Base-by-base conservation (phyloP, 2,113 vertebrate species). In the Mirounga angustirostris region DNA sequence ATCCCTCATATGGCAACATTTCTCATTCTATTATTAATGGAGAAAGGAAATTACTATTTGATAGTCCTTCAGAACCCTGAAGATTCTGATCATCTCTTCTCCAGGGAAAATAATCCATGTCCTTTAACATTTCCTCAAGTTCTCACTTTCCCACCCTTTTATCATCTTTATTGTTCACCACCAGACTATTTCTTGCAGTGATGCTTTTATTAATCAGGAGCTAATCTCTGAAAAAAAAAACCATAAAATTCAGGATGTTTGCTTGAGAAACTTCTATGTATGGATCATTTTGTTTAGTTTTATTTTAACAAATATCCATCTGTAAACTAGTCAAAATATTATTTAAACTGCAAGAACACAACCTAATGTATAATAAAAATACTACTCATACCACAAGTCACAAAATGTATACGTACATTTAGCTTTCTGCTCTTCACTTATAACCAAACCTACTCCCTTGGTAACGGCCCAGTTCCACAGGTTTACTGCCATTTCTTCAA, bases 391-490 rank as follows among this genome's bases (percentile, higher is more conserved):
- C 33, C 33, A 36, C 8, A 54, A 92, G 87, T 43, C 65, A 90
- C 0, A 92, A 86, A 87, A 95, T 0, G 5, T 33, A 93, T 96
- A 98, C 97, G 0, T 98, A 99, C 99, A 28, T 98, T 99, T 99
- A 96, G 99, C 99, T 98, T 98, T 99, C 90, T 99, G 99, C 26
- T 98, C 98, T 86, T 98, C 98, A 92, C 14, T 99, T 86, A 99
- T 97, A 63, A 97, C 36, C 52, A 97, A 98, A 58, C 54, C 94
- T 6, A 56, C 78, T 97, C 98, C 99, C 96, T 98, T 99, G 28
- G 98, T 99, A 85, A 99, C 99, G 92, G 98, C 98, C 99, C 99
- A 99, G 98, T 99, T 99, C 99, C 99, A 99, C 95, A 99, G 98
- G 76, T 97, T 99, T 95, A 99, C 12, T 82, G 99, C 99, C 98